Percentiles rank a stretch among this genome's conserved stretches.
Conservation (phyloP, 2,888 invertebrate genomes). For the Lasius platythorax region DNA sequence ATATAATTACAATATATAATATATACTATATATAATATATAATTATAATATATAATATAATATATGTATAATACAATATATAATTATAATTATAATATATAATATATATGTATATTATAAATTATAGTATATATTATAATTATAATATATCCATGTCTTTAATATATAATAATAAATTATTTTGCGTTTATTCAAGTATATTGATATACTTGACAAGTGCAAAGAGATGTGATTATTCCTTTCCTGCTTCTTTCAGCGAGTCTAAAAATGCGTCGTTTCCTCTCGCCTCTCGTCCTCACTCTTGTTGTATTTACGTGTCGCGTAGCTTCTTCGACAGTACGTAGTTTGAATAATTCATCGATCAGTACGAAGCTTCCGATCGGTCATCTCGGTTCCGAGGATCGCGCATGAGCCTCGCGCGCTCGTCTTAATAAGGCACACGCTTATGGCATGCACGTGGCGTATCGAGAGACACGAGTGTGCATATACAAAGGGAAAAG, state of each 20-base stretch:
- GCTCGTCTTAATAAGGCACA: conserved; percentile 68
- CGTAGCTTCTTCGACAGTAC: conserved; percentile 16
- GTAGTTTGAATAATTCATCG: conserved; percentile 72
- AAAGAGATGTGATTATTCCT: neutral
- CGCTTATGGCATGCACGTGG: conserved; percentile 73
- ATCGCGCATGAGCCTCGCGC: conserved; percentile 59
- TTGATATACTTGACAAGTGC: neutral
- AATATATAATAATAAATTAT: neutral
- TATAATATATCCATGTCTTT: neutral
- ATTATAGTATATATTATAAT: too few relatives aligned
- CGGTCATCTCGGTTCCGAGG: conserved; percentile 53
- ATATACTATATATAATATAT: too few relatives aligned
- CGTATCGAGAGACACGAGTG: conserved; percentile 61
- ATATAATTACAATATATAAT: too few relatives aligned
- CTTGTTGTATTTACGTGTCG: conserved; percentile 13
- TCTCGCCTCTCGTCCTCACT: neutral
- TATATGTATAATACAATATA: neutral
- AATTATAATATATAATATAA: neutral
- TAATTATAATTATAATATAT: neutral
- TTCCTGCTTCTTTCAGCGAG: neutral
- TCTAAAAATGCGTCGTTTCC: neutral
- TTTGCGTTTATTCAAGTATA: neutral
- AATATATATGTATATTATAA: too few relatives aligned
- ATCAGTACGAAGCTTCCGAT: conserved; percentile 63
- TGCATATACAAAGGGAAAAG: conserved; percentile 58